Percentiles rank a stretch among this genome's conserved stretches.
These are phyloP conservation scores for Alectura lathami DNA, from an alignment of 2,113 vertebrate species.

Conservation along the genomic window DNA sequence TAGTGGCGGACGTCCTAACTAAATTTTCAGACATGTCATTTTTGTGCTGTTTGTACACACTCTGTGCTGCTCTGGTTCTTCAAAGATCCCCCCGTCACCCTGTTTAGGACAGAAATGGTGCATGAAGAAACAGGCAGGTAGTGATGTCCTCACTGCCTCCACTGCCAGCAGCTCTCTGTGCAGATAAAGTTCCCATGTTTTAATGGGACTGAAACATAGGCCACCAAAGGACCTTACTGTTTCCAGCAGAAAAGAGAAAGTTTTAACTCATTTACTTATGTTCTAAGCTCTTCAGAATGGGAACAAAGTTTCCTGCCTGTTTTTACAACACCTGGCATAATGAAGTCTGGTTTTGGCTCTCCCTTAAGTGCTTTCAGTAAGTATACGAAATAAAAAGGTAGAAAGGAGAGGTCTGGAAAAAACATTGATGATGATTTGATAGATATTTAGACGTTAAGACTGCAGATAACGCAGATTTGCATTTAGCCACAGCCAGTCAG, in stretches of 20 bases:
- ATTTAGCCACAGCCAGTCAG: not conserved
- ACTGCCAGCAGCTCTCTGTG: not conserved
- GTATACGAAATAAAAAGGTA: not conserved
- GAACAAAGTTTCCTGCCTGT: not conserved
- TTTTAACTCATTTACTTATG: not conserved
- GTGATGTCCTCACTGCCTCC: not conserved
- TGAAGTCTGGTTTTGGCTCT: not conserved
- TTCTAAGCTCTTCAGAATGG: not conserved
- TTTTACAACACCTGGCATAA: not conserved
- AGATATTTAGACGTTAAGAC: not conserved
- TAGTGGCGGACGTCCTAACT: not conserved
- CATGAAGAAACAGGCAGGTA: not conserved
- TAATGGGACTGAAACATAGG: not conserved
- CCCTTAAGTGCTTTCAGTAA: rapidly evolving
- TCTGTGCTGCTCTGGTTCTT: not conserved
- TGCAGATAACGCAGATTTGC: not conserved
- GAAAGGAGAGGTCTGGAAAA: not conserved
- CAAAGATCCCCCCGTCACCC: not conserved
- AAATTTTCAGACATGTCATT: not conserved
- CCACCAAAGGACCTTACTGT: not conserved
- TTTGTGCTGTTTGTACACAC: not conserved
- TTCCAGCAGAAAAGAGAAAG: constrained; percentile 17
- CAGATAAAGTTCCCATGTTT: not conserved
- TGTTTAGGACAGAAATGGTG: not conserved
- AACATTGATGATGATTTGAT: not conserved